Conservation (phyloP, 2,888 invertebrate species). For the Leptopilina myrica region DNA sequence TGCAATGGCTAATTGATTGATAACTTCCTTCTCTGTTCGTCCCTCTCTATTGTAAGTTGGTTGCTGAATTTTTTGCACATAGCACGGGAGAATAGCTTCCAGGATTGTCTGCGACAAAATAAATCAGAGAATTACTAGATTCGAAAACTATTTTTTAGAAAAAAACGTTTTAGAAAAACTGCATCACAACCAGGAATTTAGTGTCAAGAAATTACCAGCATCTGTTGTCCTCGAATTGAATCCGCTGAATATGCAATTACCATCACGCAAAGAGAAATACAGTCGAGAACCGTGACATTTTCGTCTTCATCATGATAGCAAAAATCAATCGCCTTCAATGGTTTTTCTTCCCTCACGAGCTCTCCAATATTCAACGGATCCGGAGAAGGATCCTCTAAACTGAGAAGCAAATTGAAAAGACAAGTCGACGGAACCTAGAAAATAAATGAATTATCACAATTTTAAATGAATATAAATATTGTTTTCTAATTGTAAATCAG, state of each 20-base stretch:
- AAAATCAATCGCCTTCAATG: slow-evolving; percentile 96
- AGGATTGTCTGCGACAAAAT: slow-evolving; percentile 86
- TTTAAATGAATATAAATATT: too few relatives aligned
- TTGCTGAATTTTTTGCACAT: slow-evolving; percentile 94
- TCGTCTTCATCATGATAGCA: slow-evolving; percentile 99
- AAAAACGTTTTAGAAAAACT: too few relatives aligned
- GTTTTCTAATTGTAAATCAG: not conserved
- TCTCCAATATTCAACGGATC: slow-evolving; percentile 96
- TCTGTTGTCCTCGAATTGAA: slow-evolving; percentile 93
- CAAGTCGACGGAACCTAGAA: slow-evolving; percentile 91
- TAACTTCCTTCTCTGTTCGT: slow-evolving; percentile 94
- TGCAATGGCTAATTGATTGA: slow-evolving; percentile 94
- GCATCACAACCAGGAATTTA: not conserved
- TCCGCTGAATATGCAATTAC: slow-evolving; percentile 99
- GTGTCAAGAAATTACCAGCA: slow-evolving; percentile 82
- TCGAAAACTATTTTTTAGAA: too few relatives aligned
- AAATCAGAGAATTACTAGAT: too few relatives aligned
- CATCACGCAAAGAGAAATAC: slow-evolving; percentile 99
- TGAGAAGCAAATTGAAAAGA: slow-evolving; percentile 92
- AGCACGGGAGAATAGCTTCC: slow-evolving; percentile 97
- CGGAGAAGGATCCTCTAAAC: slow-evolving; percentile 95
- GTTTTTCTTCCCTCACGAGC: slow-evolving; percentile 93
- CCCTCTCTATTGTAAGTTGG: slow-evolving; percentile 93
- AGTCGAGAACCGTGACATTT: slow-evolving; percentile 97
- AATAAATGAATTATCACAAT: not conserved